A percentile compares a stretch with the other conserved stretches of the same genome.
phyloP scores from a whole-genome alignment of 2,113 vertebrate species.

The Eurystomus gularis region DNA sequence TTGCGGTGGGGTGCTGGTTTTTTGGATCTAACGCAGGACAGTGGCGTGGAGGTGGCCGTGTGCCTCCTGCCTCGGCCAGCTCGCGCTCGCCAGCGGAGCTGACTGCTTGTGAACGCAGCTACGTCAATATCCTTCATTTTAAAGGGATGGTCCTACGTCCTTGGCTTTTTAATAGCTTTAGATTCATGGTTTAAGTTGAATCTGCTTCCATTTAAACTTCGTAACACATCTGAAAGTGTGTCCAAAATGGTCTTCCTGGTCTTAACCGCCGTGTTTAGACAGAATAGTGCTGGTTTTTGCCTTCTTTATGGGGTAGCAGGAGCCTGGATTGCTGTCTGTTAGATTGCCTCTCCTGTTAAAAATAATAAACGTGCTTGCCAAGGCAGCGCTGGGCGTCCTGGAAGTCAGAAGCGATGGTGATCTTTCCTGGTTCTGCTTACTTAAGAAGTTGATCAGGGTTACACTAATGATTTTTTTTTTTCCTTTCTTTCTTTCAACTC shows the following conservation, averaged over 20 bases:
- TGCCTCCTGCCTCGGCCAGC: neutral
- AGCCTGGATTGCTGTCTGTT: neutral
- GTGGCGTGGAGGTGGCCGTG: rapidly evolving
- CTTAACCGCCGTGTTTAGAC: neutral
- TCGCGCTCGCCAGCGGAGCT: rapidly evolving
- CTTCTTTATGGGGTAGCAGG: neutral
- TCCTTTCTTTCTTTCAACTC: rapidly evolving
- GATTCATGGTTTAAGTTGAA: rapidly evolving
- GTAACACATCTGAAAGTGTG: neutral
- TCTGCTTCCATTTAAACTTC: neutral
- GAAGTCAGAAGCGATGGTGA: neutral
- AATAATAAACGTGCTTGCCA: neutral
- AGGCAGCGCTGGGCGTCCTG: neutral
- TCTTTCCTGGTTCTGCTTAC: neutral
- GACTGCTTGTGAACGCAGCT: no score
- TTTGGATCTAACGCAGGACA: neutral
- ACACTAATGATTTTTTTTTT: neutral
- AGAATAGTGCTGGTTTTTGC: neutral
- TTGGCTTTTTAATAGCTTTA: neutral
- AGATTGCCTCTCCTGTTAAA: neutral
- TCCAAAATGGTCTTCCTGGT: neutral
- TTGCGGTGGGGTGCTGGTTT: neutral
- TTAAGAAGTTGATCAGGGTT: neutral
- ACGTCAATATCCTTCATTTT: neutral
- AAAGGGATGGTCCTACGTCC: neutral